Percentiles rank a stretch among this genome's conserved stretches.
Conservation (phyloP, 2,113 vertebrate species). For the Bubalus kerabau region DNA sequence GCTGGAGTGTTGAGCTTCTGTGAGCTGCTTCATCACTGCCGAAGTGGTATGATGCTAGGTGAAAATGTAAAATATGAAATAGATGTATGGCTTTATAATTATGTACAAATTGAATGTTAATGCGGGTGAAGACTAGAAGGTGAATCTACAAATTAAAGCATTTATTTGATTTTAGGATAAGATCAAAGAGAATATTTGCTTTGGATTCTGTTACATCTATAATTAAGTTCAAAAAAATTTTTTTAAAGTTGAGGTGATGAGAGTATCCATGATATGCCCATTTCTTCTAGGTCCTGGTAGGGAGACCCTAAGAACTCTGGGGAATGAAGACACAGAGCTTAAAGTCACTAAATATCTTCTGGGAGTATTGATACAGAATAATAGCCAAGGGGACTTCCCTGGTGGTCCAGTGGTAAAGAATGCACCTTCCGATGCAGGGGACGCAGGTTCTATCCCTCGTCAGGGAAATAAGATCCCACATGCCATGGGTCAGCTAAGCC, state of each 20-base stretch:
- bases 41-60: background rate
- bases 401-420: background rate
- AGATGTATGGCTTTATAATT: background rate
- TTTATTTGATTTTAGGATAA: background rate
- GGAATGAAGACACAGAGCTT: background rate
- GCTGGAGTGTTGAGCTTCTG: background rate
- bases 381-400: background rate
- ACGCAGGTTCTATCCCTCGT: background rate
- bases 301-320: background rate
- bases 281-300: background rate
- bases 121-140: background rate
- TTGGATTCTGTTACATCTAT: background rate
- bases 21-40: background rate
- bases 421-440: background rate
- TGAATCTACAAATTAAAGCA: background rate
- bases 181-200: background rate
- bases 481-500: background rate
- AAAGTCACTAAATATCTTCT: background rate
- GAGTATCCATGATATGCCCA: background rate
- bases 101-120: background rate
- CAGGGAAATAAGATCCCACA: background rate
- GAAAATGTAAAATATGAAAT: background rate
- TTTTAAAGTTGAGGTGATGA: background rate
- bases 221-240: background rate
- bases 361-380: background rate